Conservation (phyloP, 2,797 vertebrate species). For the Prunella strophiata region DNA sequence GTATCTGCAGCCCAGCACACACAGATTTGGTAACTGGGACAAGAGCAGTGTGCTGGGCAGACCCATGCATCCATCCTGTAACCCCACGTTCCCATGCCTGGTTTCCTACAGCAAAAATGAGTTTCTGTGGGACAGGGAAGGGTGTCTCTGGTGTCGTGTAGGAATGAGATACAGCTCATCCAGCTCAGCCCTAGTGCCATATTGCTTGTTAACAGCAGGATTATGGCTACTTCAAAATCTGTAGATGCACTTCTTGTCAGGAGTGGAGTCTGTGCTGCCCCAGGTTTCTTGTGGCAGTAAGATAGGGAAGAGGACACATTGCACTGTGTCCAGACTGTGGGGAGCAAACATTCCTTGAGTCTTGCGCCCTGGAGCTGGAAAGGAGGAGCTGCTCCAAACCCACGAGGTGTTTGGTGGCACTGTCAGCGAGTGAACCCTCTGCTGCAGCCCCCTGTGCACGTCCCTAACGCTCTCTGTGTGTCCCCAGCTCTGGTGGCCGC, state of each 20-base stretch:
- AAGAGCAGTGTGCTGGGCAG: not conserved
- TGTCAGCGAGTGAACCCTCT: not conserved
- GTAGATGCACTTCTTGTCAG: not conserved
- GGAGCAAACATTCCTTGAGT: not conserved
- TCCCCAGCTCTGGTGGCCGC: slow-evolving; percentile 88
- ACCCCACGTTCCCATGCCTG: not conserved
- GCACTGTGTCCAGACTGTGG: not conserved
- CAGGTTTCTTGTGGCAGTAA: not conserved
- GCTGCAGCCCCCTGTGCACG: not conserved
- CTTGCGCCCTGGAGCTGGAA: not conserved
- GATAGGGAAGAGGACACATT: not conserved
- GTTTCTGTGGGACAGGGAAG: not conserved
- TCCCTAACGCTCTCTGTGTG: not conserved
- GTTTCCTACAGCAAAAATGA: not conserved
- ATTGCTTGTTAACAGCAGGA: not conserved
- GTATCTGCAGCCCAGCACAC: not conserved
- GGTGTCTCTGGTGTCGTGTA: rapidly evolving
- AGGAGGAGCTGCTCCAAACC: not conserved
- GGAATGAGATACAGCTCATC: not conserved
- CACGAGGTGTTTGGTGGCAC: not conserved
- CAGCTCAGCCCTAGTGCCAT: not conserved
- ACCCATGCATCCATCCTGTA: not conserved
- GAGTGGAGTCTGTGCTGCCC: not conserved
- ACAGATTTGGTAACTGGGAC: not conserved
- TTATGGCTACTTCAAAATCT: not conserved